These are phyloP conservation scores for Peribatodes rhomboidaria DNA, from an alignment of 2,888 invertebrate genomes.

Conservation along the genomic window DNA sequence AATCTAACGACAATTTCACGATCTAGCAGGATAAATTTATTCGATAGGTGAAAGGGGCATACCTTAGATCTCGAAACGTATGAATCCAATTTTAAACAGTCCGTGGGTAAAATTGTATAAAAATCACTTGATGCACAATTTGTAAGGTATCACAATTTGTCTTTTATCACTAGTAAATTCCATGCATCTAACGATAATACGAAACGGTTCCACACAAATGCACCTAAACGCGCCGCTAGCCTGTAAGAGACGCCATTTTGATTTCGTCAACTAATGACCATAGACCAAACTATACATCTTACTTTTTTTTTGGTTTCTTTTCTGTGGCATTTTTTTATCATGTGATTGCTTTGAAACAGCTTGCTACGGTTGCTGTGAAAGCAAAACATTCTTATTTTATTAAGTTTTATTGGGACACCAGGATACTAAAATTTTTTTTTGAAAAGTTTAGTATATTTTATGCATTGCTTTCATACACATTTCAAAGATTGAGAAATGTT, in stretches of 20 bases:
- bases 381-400: neutral
- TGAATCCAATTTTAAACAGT: constrained; percentile 44
- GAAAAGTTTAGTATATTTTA: too few species aligned
- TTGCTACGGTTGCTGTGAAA: neutral
- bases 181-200: constrained; percentile 64
- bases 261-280: constrained; percentile 83
- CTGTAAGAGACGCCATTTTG: constrained; percentile 85
- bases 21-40: constrained; percentile 68
- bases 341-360: constrained; percentile 2
- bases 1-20: constrained; percentile 56
- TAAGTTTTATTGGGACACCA: too few species aligned
- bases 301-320: constrained; percentile 31
- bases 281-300: constrained; percentile 61
- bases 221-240: constrained; percentile 65
- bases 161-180: constrained; percentile 68
- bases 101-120: constrained; percentile 30
- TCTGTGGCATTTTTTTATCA: constrained; percentile 34
- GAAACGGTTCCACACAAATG: constrained; percentile 58
- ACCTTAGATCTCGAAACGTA: constrained; percentile 65
- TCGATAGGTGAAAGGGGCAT: constrained; percentile 84
- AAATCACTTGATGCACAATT: constrained; percentile 45
- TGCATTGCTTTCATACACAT: too few species aligned
- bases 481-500: too few species aligned
- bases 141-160: constrained; percentile 66
- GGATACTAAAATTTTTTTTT: too few species aligned